Base-by-base conservation (phyloP, 2,888 invertebrate species). In the Erynnis tages region DNA sequence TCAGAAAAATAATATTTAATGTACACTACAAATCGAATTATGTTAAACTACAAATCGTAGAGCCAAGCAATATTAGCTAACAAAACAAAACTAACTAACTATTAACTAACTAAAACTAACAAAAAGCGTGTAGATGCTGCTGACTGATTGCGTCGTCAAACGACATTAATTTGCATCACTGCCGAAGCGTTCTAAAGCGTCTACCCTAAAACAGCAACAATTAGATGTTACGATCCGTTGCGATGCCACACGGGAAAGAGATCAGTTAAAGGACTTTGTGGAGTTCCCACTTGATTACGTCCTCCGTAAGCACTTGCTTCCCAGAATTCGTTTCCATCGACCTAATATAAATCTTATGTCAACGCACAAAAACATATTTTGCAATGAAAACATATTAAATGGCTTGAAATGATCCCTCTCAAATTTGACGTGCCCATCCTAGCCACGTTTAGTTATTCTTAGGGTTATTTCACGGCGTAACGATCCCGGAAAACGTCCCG, bases 251-350 rank as follows among this genome's bases (percentile, higher is more conserved):
- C 30, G 30, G 19, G 21, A 23, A 45, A 45, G 19, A 32, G 32
- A 46, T 17, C 35, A 34, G 16, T 34, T 17, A 13, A 17, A 40
- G 40, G 1, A 27, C 32, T 29, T 25, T 8, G 27, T 27, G 50
- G 46, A 54, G 62, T 60, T 63, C 59, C 63, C 65, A 65, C 75
- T 77, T 73, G 72, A 76, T 77, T 76, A 73, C 71, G 66, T 69
- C 62, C 62, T 60, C 61, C 60, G 64, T 66, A 65, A 71, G 62
- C 62, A 66, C 61, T 38, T 29, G 11, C 35, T 16, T 45, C 25
- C 19, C 35, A 45, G 10, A 25, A 45, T 16, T 6, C n/a, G 25
- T 4, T 35, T 16, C 11, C 14, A 8, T 10, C 23, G 14, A 13
- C 6, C 45, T 11, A 46, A 16, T 35, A 34, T 25, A 27, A 34